These are phyloP conservation scores for Hydroisotoma schaefferi DNA, from an alignment of 2,888 invertebrate genomes.

Conservation along the genomic window DNA sequence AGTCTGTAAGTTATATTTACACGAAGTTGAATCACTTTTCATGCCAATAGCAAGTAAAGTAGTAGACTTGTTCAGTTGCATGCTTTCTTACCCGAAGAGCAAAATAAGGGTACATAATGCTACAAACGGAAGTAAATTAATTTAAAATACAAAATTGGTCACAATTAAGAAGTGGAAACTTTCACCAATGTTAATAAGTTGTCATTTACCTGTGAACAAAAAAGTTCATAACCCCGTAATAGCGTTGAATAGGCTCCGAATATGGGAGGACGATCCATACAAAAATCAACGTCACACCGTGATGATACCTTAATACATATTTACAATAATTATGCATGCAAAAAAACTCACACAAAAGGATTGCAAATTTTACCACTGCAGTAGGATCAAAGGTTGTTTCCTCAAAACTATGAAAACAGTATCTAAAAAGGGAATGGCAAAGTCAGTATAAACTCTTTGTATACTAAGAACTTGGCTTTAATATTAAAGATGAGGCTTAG, in stretches of 20 bases:
- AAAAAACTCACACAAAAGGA: not conserved
- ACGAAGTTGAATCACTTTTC: too few relatives aligned
- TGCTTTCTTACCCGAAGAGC: constrained; percentile 28
- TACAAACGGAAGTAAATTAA: constrained; percentile 14
- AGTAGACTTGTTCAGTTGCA: too few relatives aligned
- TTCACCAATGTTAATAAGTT: not conserved
- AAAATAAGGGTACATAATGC: constrained; percentile 31
- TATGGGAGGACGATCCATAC: constrained; percentile 34
- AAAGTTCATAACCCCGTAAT: constrained; percentile 17
- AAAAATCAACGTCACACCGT: constrained; percentile 30
- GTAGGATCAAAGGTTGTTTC: constrained; percentile 30
- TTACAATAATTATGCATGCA: constrained; percentile 7
- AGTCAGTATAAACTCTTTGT: not conserved
- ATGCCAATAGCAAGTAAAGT: too few relatives aligned
- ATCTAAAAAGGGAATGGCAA: constrained; percentile 3
- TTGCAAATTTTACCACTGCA: constrained; percentile 21
- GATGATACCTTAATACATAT: constrained; percentile 29
- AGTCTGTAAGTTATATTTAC: too few relatives aligned
- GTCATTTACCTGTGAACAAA: constrained; percentile 7
- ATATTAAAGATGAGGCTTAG: too few relatives aligned
- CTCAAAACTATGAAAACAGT: constrained; percentile 31
- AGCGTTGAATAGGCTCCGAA: constrained; percentile 29
- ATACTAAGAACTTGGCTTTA: too few relatives aligned
- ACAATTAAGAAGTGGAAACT: not conserved
- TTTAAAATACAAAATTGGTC: constrained; percentile 4